phyloP scores from a whole-genome alignment of 2,797 vertebrate species.

The Telmatherina bonti region DNA sequence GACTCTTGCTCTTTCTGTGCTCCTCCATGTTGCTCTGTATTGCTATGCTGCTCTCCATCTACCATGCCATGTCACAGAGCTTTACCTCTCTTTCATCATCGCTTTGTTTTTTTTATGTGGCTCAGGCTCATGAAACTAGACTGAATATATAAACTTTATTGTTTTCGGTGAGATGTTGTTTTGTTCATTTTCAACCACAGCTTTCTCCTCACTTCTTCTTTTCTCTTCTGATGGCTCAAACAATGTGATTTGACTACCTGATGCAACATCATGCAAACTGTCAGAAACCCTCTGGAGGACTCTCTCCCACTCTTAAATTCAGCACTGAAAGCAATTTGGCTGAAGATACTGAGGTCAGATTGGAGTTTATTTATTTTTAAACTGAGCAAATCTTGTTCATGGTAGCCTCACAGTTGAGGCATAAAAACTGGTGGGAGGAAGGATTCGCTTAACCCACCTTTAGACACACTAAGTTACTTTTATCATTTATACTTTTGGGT shows the following conservation, averaged over 20 bases:
- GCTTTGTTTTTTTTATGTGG: constrained; percentile 16
- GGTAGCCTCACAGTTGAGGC: constrained; percentile 18
- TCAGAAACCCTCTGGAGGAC: constrained; percentile 62
- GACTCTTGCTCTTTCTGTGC: constrained; percentile 44
- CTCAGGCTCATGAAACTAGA: constrained; percentile 30
- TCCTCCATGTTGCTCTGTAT: constrained; percentile 27
- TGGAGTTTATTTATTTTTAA: constrained; percentile 38
- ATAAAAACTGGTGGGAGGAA: constrained; percentile 5
- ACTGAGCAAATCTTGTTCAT: constrained; percentile 15
- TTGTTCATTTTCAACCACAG: constrained; percentile 1
- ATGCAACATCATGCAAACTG: constrained; percentile 78
- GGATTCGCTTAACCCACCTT: neutral
- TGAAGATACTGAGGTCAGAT: constrained; percentile 57
- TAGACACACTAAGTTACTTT: neutral
- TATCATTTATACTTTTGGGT: neutral
- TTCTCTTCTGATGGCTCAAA: constrained; percentile 55
- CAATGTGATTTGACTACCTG: constrained; percentile 65
- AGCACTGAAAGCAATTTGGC: constrained; percentile 55
- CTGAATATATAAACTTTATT: constrained; percentile 34
- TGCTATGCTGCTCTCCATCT: constrained; percentile 21
- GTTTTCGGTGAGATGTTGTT: constrained; percentile 21
- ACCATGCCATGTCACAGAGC: constrained; percentile 23
- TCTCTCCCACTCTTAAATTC: constrained; percentile 49
- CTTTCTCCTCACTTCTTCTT: constrained; percentile 29
- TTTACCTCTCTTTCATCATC: neutral